Evolutionary conservation across 2,797 vertebrate species (phyloP), one percentile per base, ranked within the genome.

Genomic region (Zenarchopterus dispar): DNA sequence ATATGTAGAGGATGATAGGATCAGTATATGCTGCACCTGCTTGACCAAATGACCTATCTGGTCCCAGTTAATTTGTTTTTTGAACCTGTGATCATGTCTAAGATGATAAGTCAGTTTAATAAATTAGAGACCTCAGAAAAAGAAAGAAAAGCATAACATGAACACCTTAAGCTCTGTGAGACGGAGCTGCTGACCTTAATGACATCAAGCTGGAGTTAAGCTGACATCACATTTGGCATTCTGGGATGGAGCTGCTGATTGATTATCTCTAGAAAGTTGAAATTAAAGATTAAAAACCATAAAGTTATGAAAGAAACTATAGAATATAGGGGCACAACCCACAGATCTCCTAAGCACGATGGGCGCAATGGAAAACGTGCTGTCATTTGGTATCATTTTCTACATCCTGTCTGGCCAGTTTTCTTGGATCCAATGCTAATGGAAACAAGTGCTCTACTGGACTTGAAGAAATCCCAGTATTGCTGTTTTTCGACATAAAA

Each of bases 381-480:
- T 77, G 72, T 79, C 77, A 81, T 81, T 80, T 64, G 51, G 75
- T 82, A 77, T 84, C 49, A 81, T 78, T 79, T 75, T 84, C 80
- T 55, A 62, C 71, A 62, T 78, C 33, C 43, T 77, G 60, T 77
- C 74, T 80, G 57, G 79, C 23, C 72, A 67, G 45, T 65, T 62
- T 67, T 68, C 67, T 50, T 71, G 8, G 76, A 62, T 22, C 33
- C 11, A 19, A 59, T 46, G 72, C 81, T 75, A 85, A 76, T 84
- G 78, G 80, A 84, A 86, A 86, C 74, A 84, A 84, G 74, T 83
- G 70, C 58, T 82, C 24, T 67, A 53, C 54, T 0, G 61, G 65
- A 80, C 54, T 62, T 48, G 28, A 41, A 62, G 59, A 66, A 42
- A 81, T 80, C 67, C 62, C 64, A 61, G 76, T 62, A 76, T 56